A percentile compares a stretch with the other conserved stretches of the same genome.
phyloP scores from a whole-genome alignment of 1,140 invertebrate species.

The Ostrea denselamellosa region DNA sequence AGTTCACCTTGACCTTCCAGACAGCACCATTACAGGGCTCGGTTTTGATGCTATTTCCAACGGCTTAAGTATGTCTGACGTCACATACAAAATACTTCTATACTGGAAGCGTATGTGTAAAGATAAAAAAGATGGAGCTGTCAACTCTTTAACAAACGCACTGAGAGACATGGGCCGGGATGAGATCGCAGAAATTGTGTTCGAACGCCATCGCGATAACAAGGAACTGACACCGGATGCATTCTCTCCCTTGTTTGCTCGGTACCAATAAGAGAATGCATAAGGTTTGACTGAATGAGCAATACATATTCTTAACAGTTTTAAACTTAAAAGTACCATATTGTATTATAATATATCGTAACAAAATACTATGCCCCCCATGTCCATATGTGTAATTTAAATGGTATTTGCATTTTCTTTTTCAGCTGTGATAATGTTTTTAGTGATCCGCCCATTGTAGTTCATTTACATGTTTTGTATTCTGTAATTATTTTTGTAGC shows the following conservation, averaged over 20 bases:
- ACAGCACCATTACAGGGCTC: slow-evolving; percentile 77
- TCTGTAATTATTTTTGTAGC: slow-evolving; percentile 18
- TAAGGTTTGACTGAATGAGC: neutral
- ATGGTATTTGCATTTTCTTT: neutral
- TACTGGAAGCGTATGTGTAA: slow-evolving; percentile 76
- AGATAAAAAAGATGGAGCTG: slow-evolving; percentile 70
- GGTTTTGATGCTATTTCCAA: slow-evolving; percentile 78
- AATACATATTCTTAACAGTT: neutral
- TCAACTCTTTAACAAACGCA: slow-evolving; percentile 66
- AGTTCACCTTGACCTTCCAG: slow-evolving; percentile 76
- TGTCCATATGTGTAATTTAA: neutral
- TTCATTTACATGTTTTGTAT: slow-evolving; percentile 4
- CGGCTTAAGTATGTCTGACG: slow-evolving; percentile 73
- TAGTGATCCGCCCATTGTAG: neutral
- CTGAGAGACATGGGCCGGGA: slow-evolving; percentile 71
- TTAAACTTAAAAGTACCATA: too few relatives aligned
- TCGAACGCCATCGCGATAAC: slow-evolving; percentile 68
- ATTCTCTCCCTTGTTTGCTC: slow-evolving; percentile 22
- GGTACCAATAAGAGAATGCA: neutral
- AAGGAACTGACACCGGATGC: slow-evolving; percentile 70
- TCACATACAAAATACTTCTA: slow-evolving; percentile 77
- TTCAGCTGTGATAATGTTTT: slow-evolving; percentile 33
- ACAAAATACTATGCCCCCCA: neutral
- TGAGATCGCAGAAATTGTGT: slow-evolving; percentile 69
- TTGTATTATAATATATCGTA: neutral